A percentile compares a stretch with the other conserved stretches of the same genome.
Evolutionary conservation across 2,113 vertebrate species (phyloP).

Genomic region (Cynocephalus volans): DNA sequence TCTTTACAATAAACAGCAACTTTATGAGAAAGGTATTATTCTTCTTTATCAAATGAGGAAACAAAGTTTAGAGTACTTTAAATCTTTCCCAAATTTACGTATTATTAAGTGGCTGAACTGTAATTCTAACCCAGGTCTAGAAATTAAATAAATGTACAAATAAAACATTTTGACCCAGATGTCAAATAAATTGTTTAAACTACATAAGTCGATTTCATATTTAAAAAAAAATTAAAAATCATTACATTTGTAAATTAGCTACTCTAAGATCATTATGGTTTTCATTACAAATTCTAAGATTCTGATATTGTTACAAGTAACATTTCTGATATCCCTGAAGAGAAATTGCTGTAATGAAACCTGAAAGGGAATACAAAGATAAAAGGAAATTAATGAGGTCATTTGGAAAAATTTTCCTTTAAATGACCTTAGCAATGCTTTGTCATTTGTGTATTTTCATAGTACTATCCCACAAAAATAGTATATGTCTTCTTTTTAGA

Average conservation of each 20-base stretch:
- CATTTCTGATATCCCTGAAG: slow-evolving; percentile 55
- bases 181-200: slow-evolving; percentile 61
- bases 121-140: background rate
- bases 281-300: slow-evolving; percentile 69
- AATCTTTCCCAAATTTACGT: background rate
- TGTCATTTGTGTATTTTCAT: slow-evolving; percentile 61
- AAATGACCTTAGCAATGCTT: slow-evolving; percentile 69
- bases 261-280: slow-evolving; percentile 16
- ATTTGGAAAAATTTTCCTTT: slow-evolving; percentile 70
- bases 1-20: background rate
- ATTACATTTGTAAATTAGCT: slow-evolving; percentile 55
- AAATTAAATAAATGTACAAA: background rate
- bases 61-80: background rate
- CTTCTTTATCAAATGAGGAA: background rate
- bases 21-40: background rate
- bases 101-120: background rate
- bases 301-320: slow-evolving; percentile 69
- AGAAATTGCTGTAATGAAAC: slow-evolving; percentile 74
- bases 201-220: background rate
- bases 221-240: background rate
- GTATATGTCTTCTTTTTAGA: background rate
- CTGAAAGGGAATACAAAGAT: slow-evolving; percentile 62
- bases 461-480: slow-evolving; percentile 53
- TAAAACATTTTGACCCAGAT: background rate
- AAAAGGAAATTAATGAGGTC: slow-evolving; percentile 75